A percentile compares a stretch with the other conserved stretches of the same genome.
Conservation (phyloP, 2,888 invertebrate genomes). For the Coleophora deauratella region DNA sequence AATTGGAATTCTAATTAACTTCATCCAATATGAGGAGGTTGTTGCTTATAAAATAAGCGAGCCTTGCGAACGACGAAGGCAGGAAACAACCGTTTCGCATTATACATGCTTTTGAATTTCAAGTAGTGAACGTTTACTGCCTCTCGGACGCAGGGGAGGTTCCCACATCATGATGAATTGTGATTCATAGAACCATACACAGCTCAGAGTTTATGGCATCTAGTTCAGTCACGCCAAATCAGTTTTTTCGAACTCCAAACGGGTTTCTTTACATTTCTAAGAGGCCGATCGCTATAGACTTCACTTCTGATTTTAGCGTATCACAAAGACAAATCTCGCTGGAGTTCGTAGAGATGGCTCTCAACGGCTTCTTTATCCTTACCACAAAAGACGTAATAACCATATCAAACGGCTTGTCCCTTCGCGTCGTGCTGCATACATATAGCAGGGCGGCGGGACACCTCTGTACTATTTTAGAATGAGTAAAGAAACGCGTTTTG, state of each 20-base stretch:
- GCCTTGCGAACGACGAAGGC: background rate
- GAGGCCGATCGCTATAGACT: slow-evolving; percentile 30
- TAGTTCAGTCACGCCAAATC: slow-evolving; percentile 53
- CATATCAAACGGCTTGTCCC: slow-evolving; percentile 72
- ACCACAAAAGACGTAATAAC: slow-evolving; percentile 71
- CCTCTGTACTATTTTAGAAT: slow-evolving; percentile 59
- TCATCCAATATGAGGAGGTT: too few relatives aligned
- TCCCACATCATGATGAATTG: slow-evolving; percentile 32
- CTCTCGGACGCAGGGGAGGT: background rate
- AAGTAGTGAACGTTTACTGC: too few relatives aligned
- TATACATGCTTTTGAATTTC: too few relatives aligned
- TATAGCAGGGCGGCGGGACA: slow-evolving; percentile 41
- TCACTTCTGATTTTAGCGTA: slow-evolving; percentile 64
- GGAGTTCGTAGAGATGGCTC: slow-evolving; percentile 40
- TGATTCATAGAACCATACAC: slow-evolving; percentile 23
- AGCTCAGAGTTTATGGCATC: slow-evolving; percentile 39
- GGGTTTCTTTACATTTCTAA: slow-evolving; percentile 64
- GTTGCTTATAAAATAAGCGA: too few relatives aligned
- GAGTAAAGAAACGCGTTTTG: slow-evolving; percentile 64
- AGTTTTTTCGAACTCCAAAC: slow-evolving; percentile 41
- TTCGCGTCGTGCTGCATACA: slow-evolving; percentile 64
- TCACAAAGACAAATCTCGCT: slow-evolving; percentile 64
- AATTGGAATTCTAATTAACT: too few relatives aligned
- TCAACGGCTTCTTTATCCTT: slow-evolving; percentile 57
- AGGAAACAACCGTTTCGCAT: background rate